Conservation (phyloP, 2,797 vertebrate species). For the Gobio occitaniae region DNA sequence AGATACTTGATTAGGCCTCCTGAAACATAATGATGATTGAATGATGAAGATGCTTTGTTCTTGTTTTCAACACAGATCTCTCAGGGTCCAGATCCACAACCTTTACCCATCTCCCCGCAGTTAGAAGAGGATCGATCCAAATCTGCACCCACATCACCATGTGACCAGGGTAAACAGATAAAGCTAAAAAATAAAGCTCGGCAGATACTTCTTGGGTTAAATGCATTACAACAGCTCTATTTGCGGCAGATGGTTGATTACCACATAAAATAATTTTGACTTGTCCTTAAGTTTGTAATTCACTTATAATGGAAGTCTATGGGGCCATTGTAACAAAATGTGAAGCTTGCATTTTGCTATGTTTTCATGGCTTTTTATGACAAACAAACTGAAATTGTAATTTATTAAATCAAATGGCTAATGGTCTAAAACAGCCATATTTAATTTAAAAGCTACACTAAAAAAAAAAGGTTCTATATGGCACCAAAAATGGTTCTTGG, state of each 20-base stretch:
- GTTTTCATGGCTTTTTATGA: neutral
- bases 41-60: constrained; percentile 10
- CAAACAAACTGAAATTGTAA: neutral
- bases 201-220: neutral
- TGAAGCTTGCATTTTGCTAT: neutral
- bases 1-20: neutral
- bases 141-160: constrained; percentile 93
- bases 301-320: neutral
- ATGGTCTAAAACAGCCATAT: neutral
- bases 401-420: neutral
- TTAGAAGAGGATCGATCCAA: constrained; percentile 89
- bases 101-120: constrained; percentile 79
- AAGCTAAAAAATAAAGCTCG: neutral
- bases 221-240: neutral
- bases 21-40: constrained; percentile 33
- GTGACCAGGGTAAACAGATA: constrained; percentile 86
- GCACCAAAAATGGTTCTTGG: too few relatives aligned
- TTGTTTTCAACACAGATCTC: constrained; percentile 77
- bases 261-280: too few relatives aligned
- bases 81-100: constrained; percentile 86
- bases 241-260: neutral
- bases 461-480: too few relatives aligned
- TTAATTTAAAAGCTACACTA: neutral
- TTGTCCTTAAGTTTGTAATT: neutral
- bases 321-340: neutral